Evolutionary conservation across 2,797 vertebrate genomes (phyloP), one percentile per base, ranked within the genome.

Genomic region (Cryptoprocta ferox): DNA sequence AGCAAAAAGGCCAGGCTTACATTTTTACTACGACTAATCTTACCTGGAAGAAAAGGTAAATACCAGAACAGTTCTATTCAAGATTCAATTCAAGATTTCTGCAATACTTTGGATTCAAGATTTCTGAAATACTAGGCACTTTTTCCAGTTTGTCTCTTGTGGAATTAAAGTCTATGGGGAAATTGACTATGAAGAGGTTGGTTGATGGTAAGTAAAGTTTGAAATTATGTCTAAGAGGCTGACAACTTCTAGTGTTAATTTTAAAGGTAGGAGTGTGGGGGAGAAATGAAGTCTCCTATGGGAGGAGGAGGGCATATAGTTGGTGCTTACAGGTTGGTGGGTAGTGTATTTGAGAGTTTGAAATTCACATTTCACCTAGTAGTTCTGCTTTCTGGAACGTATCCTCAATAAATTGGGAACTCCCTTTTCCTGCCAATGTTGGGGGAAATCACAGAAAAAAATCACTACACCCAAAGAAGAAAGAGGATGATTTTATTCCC

Each of bases 391-490:
- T 24, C n/a, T 32, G 65, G 37, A 80, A 59, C 9, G 45, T 86
- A 37, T n/a, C 26, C 37, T 59, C 15, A 2, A 45, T 35, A 32
- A 78, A 78, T 26, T 24, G 35, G 84, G 18, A 30, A 83, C 42
- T 19, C 42, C 24, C 35, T 53, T 89, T 89, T 81, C 39, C 37
- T 37, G 35, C 14, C 35, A 21, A 28, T 39, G 7, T 35, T 70
- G 15, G 32, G 28, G 19, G 10, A 42, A 84, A 10, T 59, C 21
- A 59, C 56, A 24, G 56, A 6, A 24, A 59, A 59, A 59, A 10
- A 21, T 3, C 56, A 8, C 8, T 3, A 3, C 21, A 9, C 21
- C 56, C 21, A 3, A 1, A 1, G 8, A 1, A 19, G 21, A 19
- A 16, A 53, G 50, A n/a, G 50, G 48, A 18, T 16, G 3, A 53